Conservation (phyloP, 2,797 vertebrate genomes). For the Rhincodon typus region DNA sequence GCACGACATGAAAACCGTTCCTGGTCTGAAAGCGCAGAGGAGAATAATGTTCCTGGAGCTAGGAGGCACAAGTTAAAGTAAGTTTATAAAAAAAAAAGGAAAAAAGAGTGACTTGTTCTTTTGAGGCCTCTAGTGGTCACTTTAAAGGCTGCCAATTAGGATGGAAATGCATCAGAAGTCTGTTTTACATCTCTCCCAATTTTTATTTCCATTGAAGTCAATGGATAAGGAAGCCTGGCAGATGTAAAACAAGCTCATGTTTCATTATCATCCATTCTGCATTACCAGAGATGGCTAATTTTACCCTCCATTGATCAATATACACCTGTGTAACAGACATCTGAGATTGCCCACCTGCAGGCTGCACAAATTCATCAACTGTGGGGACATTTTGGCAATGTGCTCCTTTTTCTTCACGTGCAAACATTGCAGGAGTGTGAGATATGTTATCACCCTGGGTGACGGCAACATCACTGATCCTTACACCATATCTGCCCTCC, state of each 20-base stretch:
- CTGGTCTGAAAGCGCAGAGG: background rate
- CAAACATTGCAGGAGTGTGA: background rate
- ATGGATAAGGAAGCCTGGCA: too few species aligned
- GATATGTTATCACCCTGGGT: background rate
- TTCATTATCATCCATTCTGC: background rate
- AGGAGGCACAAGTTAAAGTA: too few species aligned
- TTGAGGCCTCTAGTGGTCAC: background rate
- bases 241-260: background rate
- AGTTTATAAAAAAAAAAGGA: background rate
- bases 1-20: background rate
- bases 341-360: background rate
- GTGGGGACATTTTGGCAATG: background rate
- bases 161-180: too few species aligned
- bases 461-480: background rate
- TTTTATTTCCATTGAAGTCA: too few species aligned
- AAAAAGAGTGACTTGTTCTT: background rate
- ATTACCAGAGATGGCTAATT: background rate
- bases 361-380: background rate
- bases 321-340: background rate
- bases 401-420: background rate
- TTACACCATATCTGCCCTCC: background rate
- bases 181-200: too few species aligned
- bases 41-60: background rate
- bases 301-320: background rate
- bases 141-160: background rate